Evolutionary conservation across 2,113 vertebrate species (phyloP), one percentile per base, ranked within the genome.

Genomic region (Mionectes macconnelli): DNA sequence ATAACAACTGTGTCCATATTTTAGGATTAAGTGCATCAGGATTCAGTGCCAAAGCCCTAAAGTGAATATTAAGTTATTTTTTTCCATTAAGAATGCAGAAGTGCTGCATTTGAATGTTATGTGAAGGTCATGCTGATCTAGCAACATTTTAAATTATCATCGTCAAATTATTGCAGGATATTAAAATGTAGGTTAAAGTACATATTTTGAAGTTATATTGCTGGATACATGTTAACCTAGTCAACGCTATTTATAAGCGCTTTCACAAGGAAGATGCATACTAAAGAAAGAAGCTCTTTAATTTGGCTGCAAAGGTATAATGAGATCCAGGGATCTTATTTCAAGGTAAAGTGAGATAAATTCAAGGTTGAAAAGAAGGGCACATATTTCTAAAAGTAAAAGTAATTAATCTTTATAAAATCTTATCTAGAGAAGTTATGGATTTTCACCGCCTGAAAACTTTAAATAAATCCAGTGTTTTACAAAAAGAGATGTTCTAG

Each of bases 401-500:
- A 87, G 57, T 77, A 95, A 96, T 88, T 96, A 94, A 93, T 93
- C 81, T 83, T 83, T 70, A 42, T 30, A 52, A 80, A 89, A 90
- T 94, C 78, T 91, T 85, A 55, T 62, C 33, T 67, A 23, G 7
- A 30, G 22, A 85, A 80, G 42, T 33, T 28, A 49, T 83, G 67
- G 55, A 52, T 90, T 88, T 91, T 91, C 42, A 62, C 35, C 66
- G 39, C 35, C 67, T 91, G 42, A 80, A 93, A 91, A 80, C 16
- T 67, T 91, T 47, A 88, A 96, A 55, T 83, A 82, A 94, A 85
- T 57, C 59, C 39, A 14, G 9, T 74, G 59, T 70, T 82, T 91
- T 87, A 67, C 14, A 80, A 40, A 79, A 83, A 69, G n/a, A 53
- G 17, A 22, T 44, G 12, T 47, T 93, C 45, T 55, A 55, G 21